Base-by-base conservation (phyloP, 1,140 invertebrate species). In the Eriosoma lanigerum region DNA sequence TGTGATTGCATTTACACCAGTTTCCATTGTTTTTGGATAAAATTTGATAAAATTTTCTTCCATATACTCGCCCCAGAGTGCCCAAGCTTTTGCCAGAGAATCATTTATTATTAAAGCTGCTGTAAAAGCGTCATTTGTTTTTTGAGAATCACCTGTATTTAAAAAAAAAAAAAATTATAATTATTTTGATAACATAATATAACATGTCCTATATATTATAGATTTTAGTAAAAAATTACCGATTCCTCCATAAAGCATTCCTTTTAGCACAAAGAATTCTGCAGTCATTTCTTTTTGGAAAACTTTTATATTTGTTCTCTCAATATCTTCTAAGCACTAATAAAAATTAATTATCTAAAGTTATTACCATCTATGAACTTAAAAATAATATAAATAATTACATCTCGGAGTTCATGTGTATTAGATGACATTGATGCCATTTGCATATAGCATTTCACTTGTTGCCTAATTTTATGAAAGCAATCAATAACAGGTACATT, bases 271-370 rank as follows among this genome's bases (percentile, higher is more conserved):
- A 84, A 96, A 98, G 85, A 98, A 97, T 85, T 98, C 97, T 0
- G 96, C 95, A 4, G 93, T 97, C 94, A 98, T 97, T 86, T 98
- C 96, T 84, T 96, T 96, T 0, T 93, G 93, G 84, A 99, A 98
- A 84, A 94, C 98, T 83, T 95, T 94, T 58, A 98, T 89, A 85
- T 98, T 98, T 0, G 96, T 98, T 0, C 93, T 94, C 82, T 98
- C 96, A 68, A 98, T 96, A 58, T 98, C 94, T 84, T 98, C 96
- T 3, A 98, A 86, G 24, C 91, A 94, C 93, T 89, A 82, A 82
- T 1, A 52, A 29, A 24, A 50, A 62, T 38, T 58, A 46, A 83
- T 81, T 58, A 70, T 21, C 68, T 58, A 62, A 66, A 52, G 5
- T 62, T n/a, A 17, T 26, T 82, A 29, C 24, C 17, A 10, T 8